Base-by-base conservation (phyloP, 2,888 invertebrate genomes). In the Scelioninae gen. 1 region DNA sequence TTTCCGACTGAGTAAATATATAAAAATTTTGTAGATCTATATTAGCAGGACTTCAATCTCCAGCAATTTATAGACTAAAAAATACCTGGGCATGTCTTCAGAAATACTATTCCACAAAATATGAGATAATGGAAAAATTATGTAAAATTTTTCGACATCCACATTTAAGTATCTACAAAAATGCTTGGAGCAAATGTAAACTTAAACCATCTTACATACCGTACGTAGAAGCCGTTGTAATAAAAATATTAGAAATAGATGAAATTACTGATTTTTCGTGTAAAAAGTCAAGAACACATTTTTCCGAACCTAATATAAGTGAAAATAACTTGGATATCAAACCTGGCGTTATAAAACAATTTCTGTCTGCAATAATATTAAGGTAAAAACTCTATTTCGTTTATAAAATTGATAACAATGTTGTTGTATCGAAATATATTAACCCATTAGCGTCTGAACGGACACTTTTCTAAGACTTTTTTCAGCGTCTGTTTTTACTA, bases 1-100 rank as follows among this genome's bases (percentile, higher is more conserved):
- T n/a, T n/a, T n/a, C n/a, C n/a, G n/a, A n/a, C n/a, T n/a, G n/a
- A n/a, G n/a, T 40, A n/a, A 10, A n/a, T 43, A 43, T 43, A 63
- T 38, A n/a, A 31, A 31, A 13, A 0, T 55, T 23, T 66, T 60
- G 93, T 66, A 91, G 92, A 72, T 93, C 93, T 9, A 92, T 94
- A 45, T 82, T 94, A 16, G 91, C 92, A 31, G 94, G 94, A 0
- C 88, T 94, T 1, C 94, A 94, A 85, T 92, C 93, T 62, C 94
- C 94, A 0, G 92, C 94, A n/a, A 90, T 94, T 63, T 94, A 93
- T 40, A 89, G 93, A 81, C 86, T 94, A n/a, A 91, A 89, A 55
- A 85, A 82, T 5, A 94, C 93, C 1, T 94, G 94, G 94, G 89
- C 92, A 1, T 93, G 93, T 75, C 89, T 94, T 7, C 89, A 94